These are phyloP conservation scores for Elanus axillaris DNA, from an alignment of 2,113 vertebrate genomes.

Conservation along the genomic window DNA sequence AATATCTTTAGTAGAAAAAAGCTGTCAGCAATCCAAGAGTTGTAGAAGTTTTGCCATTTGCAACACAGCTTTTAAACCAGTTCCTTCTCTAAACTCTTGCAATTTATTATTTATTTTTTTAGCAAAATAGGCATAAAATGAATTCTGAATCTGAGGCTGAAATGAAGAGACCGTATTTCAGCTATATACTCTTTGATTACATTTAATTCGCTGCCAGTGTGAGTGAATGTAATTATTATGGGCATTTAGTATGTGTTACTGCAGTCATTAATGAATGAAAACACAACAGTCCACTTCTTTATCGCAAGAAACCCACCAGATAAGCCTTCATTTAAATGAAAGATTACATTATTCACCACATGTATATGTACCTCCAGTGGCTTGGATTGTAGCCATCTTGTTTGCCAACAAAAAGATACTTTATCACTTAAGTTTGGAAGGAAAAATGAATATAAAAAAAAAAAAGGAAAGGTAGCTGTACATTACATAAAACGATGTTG, in stretches of 20 bases:
- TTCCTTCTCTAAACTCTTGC: not conserved
- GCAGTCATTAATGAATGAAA: conserved; percentile 41
- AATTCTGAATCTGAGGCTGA: not conserved
- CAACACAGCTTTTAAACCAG: not conserved
- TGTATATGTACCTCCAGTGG: not conserved
- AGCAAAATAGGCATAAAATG: not conserved
- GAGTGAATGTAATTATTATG: conserved; percentile 50
- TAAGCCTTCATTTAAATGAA: conserved; percentile 32
- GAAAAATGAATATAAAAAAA: not conserved
- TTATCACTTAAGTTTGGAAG: not conserved
- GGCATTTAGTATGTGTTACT: conserved; percentile 42
- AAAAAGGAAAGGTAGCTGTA: not conserved
- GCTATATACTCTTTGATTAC: conserved; percentile 26
- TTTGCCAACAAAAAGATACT: not conserved
- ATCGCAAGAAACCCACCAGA: conserved; percentile 25
- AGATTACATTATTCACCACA: not conserved
- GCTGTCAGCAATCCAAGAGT: not conserved
- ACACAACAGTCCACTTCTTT: conserved; percentile 8
- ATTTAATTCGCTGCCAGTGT: not conserved
- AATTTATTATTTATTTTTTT: not conserved
- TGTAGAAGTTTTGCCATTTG: not conserved
- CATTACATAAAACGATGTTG: not conserved
- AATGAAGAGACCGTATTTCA: not conserved
- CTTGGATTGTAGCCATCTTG: conserved; percentile 42
- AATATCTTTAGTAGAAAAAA: not conserved